Base-by-base conservation (phyloP, 2,113 vertebrate genomes). In the Phoenicopterus ruber region DNA sequence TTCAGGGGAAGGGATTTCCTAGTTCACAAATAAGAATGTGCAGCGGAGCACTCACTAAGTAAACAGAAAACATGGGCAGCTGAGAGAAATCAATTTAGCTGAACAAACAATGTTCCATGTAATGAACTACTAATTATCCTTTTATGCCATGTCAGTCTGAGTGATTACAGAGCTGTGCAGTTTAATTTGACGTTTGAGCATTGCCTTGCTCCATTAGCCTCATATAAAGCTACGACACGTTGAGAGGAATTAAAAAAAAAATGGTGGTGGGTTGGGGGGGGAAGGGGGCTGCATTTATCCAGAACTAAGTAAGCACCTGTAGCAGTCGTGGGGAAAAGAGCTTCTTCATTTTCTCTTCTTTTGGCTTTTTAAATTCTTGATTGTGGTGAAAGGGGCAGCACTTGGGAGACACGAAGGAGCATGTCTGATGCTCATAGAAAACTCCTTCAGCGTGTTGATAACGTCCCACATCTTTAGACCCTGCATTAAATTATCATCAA, bases 91-190 rank as follows among this genome's bases (percentile, higher is more conserved):
- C 98, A 98, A 99, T 99, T 99, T 98, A 99, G 98, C 98, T 98
- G 98, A 98, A 98, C 98, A 98, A 98, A 99, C 98, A 99, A 98
- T 98, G 98, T 98, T 98, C 98, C 98, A 98, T 98, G 98, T 99
- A 99, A 98, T 98, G 98, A 99, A 98, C 98, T 98, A 98, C 98
- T 98, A 99, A 98, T 99, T 99, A 99, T 98, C 98, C 98, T 98
- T 99, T 99, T 99, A 98, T 98, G 98, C 98, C 98, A 98, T 98
- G 98, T 98, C 98, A 99, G 98, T 98, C 98, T 98, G 98, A 98
- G 98, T 98, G 98, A 98, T 98, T 98, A 98, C 98, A 98, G 98
- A 98, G 98, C 98, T 98, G 98, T 98, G 98, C 98, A 95, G 98
- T 98, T 98, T 98, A 98, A 98, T 98, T 98, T 98, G 98, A 98